These are phyloP conservation scores for Melikaiella ostensackeni DNA, from an alignment of 2,888 invertebrate genomes.

Conservation along the genomic window DNA sequence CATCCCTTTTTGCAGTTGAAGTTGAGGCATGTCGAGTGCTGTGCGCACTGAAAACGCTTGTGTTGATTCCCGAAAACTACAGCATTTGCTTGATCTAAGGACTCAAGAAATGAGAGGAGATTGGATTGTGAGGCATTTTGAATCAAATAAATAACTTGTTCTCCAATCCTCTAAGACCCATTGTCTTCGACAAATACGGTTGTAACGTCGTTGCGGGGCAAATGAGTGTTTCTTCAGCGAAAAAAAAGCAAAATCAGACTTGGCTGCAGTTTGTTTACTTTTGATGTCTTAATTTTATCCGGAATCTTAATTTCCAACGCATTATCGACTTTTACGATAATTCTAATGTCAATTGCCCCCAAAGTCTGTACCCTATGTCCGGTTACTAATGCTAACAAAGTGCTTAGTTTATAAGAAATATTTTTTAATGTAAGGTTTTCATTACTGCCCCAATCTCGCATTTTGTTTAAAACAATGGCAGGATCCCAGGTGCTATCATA, in stretches of 20 bases:
- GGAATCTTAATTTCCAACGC: too few species aligned
- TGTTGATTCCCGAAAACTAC: too few species aligned
- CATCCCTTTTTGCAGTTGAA: too few species aligned
- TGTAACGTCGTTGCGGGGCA: slow-evolving; percentile 43
- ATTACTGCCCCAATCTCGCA: slow-evolving; percentile 40
- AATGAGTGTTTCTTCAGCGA: slow-evolving; percentile 34
- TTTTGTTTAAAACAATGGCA: slow-evolving; percentile 55
- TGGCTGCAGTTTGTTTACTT: slow-evolving; percentile 41
- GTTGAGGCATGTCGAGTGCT: too few species aligned
- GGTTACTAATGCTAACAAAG: slow-evolving; percentile 52
- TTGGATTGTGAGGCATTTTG: too few species aligned
- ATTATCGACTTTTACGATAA: too few species aligned
- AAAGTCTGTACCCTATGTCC: slow-evolving; percentile 54
- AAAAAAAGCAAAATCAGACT: slow-evolving; percentile 45
- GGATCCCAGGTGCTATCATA: slow-evolving; percentile 61
- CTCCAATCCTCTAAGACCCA: background rate
- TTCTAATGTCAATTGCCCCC: slow-evolving; percentile 47
- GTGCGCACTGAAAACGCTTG: too few species aligned
- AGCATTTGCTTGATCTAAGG: too few species aligned
- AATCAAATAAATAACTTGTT: too few species aligned
- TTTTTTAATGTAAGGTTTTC: slow-evolving; percentile 42
- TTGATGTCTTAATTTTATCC: too few species aligned
- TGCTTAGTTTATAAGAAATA: slow-evolving; percentile 51
- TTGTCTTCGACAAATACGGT: slow-evolving; percentile 44
- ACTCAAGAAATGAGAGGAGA: too few species aligned